These are phyloP conservation scores for Callosobruchus maculatus DNA, from an alignment of 2,888 invertebrate genomes.

Conservation along the genomic window DNA sequence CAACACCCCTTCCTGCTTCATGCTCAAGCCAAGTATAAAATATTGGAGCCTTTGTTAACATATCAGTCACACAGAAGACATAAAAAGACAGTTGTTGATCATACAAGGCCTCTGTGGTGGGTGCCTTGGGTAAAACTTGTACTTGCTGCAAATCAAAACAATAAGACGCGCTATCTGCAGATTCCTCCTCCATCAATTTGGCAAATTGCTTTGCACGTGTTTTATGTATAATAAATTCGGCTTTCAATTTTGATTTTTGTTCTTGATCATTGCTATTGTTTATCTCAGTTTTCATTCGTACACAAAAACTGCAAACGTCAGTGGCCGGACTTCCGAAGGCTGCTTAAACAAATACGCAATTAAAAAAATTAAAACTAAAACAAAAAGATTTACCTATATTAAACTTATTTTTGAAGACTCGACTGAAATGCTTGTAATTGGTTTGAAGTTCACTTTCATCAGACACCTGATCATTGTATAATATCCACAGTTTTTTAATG, in stretches of 20 bases:
- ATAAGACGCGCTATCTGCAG: background rate
- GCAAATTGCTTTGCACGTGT: constrained; percentile 5
- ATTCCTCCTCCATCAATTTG: constrained; percentile 3
- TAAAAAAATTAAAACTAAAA: background rate
- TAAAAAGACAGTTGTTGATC: constrained; percentile 2
- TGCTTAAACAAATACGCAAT: background rate
- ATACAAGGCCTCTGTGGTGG: background rate
- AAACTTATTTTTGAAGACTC: background rate
- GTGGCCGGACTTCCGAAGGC: background rate
- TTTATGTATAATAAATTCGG: background rate
- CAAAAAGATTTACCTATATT: background rate
- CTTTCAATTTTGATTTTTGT: background rate
- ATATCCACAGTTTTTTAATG: constrained; percentile 1
- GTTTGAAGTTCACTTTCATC: background rate
- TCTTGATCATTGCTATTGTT: background rate
- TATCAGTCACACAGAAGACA: constrained; percentile 6
- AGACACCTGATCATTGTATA: constrained; percentile 1
- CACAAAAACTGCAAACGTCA: constrained; percentile 4
- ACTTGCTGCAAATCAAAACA: constrained; percentile 9
- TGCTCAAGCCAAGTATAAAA: constrained; percentile 8
- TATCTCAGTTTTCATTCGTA: background rate
- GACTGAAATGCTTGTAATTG: background rate
- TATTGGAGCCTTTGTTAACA: background rate
- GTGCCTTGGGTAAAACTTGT: background rate
- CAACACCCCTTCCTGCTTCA: constrained; percentile 4